Percentiles rank a stretch among this genome's conserved stretches.
These are phyloP conservation scores for Cynopterus sphinx DNA, from an alignment of 2,797 vertebrate species.

Conservation along the genomic window DNA sequence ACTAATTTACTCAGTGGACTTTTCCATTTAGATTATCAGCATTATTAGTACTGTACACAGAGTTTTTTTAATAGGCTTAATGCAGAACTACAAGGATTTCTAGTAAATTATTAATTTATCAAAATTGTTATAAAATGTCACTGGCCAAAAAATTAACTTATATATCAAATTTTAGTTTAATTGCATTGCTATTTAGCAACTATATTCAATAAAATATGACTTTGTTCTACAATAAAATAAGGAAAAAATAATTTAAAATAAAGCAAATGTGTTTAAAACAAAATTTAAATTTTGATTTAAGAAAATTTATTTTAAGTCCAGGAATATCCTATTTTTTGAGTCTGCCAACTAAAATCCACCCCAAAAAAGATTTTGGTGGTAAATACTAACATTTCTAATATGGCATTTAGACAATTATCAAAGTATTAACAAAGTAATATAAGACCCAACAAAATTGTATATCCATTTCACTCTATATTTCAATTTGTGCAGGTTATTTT, in stretches of 20 bases:
- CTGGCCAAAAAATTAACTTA: background rate
- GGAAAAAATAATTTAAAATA: background rate
- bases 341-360: background rate
- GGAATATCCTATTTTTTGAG: background rate
- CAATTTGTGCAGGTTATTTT: background rate
- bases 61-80: background rate
- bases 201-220: background rate
- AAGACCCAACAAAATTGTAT: background rate
- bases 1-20: background rate
- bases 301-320: background rate
- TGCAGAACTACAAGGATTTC: background rate
- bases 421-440: background rate
- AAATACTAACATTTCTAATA: background rate
- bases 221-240: slow-evolving; percentile 23
- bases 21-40: background rate
- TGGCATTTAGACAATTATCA: background rate
- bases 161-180: background rate
- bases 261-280: background rate
- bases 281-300: background rate
- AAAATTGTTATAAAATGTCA: background rate
- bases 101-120: background rate
- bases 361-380: background rate
- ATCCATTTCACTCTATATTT: background rate
- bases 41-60: background rate
- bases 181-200: background rate